A percentile compares a stretch with the other conserved stretches of the same genome.
Conservation (phyloP, 2,113 vertebrate genomes). For the Tachuris rubrigastra region DNA sequence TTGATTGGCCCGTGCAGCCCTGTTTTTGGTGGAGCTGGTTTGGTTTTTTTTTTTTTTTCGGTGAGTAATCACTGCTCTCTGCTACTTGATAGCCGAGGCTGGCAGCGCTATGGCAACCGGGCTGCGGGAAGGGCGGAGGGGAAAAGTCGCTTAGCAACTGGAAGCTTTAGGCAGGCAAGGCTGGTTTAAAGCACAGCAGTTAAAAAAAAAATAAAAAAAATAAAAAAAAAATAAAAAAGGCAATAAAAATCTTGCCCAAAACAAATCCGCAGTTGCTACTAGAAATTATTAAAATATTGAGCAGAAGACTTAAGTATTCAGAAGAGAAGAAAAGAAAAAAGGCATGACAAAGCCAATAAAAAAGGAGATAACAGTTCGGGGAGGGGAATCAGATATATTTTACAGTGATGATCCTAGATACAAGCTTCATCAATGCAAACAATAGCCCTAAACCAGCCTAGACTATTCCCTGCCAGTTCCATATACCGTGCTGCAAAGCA, state of each 20-base stretch:
- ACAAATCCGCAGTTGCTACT: not conserved
- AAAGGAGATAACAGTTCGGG: not conserved
- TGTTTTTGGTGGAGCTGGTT: not conserved
- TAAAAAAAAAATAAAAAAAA: not conserved
- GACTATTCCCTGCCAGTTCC: not conserved
- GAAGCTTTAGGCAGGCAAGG: conserved; percentile 70
- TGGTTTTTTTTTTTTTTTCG: not conserved
- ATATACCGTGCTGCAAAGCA: not conserved
- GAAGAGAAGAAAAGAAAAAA: not conserved
- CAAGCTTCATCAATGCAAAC: not conserved
- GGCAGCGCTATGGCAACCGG: conserved; percentile 77
- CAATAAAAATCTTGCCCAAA: not conserved
- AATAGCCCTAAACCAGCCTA: not conserved
- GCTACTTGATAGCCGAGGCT: conserved; percentile 72
- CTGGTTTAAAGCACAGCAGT: conserved; percentile 62
- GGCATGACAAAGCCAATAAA: not conserved
- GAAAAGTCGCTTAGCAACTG: conserved; percentile 76
- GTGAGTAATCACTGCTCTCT: conserved; percentile 69
- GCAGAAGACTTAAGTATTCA: not conserved
- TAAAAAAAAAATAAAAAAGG: not conserved
- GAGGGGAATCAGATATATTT: not conserved
- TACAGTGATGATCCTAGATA: not conserved
- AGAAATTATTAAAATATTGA: not conserved
- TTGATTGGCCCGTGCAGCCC: conserved; percentile 40
- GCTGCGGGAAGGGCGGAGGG: conserved; percentile 61